A percentile compares a stretch with the other conserved stretches of the same genome.
These are phyloP conservation scores for Cnemophilus loriae DNA, from an alignment of 2,113 vertebrate species.

Conservation along the genomic window DNA sequence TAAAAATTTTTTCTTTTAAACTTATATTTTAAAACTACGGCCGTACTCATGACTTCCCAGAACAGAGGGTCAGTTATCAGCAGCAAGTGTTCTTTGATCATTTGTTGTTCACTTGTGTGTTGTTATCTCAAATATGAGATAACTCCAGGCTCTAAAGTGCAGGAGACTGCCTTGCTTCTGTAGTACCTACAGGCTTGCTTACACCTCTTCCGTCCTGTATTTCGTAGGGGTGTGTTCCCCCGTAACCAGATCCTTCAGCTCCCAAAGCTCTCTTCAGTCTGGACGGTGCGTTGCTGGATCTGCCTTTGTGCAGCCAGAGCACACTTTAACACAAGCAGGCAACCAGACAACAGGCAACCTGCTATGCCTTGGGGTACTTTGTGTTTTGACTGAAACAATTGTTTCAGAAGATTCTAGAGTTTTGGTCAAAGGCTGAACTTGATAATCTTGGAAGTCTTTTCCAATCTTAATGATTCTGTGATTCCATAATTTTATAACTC, in stretches of 20 bases:
- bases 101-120: background rate
- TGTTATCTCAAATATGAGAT: background rate
- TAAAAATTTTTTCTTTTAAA: background rate
- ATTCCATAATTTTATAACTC: background rate
- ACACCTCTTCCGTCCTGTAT: background rate
- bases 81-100: background rate
- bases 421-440: background rate
- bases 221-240: rapidly evolving
- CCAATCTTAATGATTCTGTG: background rate
- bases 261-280: background rate
- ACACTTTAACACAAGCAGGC: background rate
- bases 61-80: background rate
- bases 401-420: background rate
- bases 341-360: background rate
- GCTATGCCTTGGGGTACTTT: background rate
- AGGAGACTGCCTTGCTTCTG: background rate
- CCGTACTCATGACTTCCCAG: background rate
- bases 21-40: background rate
- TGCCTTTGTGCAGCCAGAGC: rapidly evolving
- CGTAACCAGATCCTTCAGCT: background rate
- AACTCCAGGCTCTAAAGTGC: background rate
- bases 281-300: background rate
- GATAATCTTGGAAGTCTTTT: background rate
- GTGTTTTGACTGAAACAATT: background rate
- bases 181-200: background rate